These are phyloP conservation scores for Melanotaenia boesemani DNA, from an alignment of 2,797 vertebrate species.

Conservation along the genomic window DNA sequence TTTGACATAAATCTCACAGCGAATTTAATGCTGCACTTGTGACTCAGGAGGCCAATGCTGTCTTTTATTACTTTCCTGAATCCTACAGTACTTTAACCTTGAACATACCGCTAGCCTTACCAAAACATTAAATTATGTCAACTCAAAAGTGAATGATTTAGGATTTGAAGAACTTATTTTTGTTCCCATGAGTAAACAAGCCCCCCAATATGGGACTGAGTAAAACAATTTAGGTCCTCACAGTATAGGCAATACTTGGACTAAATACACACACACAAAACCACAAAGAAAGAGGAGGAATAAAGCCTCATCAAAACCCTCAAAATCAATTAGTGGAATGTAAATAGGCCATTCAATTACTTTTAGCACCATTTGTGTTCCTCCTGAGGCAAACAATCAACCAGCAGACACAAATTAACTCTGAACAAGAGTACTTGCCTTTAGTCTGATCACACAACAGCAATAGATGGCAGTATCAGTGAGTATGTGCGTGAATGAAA, in stretches of 20 bases:
- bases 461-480: constrained; percentile 27
- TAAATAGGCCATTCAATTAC: constrained; percentile 77
- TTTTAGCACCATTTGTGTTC: constrained; percentile 52
- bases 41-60: not conserved
- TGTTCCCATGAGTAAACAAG: not conserved
- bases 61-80: not conserved
- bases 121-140: not conserved
- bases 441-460: constrained; percentile 43
- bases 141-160: not conserved
- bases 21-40: not conserved
- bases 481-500: not conserved
- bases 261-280: not conserved
- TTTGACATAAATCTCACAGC: not conserved
- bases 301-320: constrained; percentile 47
- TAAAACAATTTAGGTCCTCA: not conserved
- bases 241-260: not conserved
- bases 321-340: constrained; percentile 74
- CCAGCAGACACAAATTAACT: constrained; percentile 72
- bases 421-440: constrained; percentile 67
- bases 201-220: too few species aligned
- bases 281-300: not conserved
- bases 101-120: not conserved
- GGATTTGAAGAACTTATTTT: not conserved
- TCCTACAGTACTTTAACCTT: not conserved
- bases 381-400: constrained; percentile 77